Percentiles rank a stretch among this genome's conserved stretches.
Evolutionary conservation across 2,797 vertebrate species (phyloP).

Genomic region (Characodon lateralis): DNA sequence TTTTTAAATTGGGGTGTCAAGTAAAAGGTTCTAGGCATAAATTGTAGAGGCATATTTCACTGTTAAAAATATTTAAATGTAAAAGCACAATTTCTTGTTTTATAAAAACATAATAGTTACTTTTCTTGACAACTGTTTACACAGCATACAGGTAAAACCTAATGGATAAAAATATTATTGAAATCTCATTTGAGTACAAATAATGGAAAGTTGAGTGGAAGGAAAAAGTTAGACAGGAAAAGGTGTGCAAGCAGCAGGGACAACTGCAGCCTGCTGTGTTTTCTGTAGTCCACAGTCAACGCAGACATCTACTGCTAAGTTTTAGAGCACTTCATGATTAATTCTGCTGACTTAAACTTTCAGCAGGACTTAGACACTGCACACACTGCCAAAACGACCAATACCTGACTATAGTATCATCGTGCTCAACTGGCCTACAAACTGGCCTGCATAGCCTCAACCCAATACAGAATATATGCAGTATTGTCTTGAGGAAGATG

Average conservation of each 20-base stretch:
- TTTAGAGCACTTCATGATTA: no score
- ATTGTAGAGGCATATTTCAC: background rate
- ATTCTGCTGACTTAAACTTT: background rate
- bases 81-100: background rate
- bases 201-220: no score
- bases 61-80: background rate
- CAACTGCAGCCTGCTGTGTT: no score
- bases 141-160: background rate
- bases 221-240: no score
- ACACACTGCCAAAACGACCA: background rate
- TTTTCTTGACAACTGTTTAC: background rate
- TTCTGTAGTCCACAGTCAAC: no score
- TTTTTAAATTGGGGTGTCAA: background rate
- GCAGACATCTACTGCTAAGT: no score
- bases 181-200: background rate
- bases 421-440: no score
- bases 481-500: background rate
- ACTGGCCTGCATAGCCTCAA: no score
- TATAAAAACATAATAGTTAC: background rate
- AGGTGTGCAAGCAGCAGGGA: no score
- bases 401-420: background rate
- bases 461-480: no score
- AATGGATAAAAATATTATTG: background rate
- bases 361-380: no score
- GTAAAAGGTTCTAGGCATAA: background rate